A percentile compares a stretch with the other conserved stretches of the same genome.
Evolutionary conservation across 2,888 invertebrate genomes (phyloP).

Genomic region (Syritta pipiens): DNA sequence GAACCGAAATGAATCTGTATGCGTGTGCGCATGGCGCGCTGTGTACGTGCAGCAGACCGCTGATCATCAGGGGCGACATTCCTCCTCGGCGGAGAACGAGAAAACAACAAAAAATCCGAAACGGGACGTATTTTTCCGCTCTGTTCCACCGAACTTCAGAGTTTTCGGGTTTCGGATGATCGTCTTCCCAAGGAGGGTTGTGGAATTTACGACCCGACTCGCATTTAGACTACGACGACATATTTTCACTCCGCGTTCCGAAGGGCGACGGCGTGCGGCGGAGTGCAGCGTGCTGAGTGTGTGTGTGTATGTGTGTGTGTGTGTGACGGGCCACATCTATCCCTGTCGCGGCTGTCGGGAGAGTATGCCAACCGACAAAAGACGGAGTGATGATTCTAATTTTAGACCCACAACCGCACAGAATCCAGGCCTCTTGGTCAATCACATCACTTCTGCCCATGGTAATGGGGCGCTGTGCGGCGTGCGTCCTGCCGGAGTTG

Average conservation of each 20-base stretch:
- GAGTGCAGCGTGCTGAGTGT: background rate
- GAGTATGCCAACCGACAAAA: constrained; percentile 24
- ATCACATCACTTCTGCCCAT: constrained; percentile 56
- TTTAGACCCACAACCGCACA: constrained; percentile 48
- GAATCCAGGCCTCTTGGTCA: constrained; percentile 68
- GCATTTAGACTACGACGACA: constrained; percentile 57
- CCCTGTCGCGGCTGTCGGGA: constrained; percentile 16
- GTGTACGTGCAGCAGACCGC: constrained; percentile 28
- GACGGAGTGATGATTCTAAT: constrained; percentile 60
- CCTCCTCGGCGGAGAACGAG: background rate
- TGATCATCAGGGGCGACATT: constrained; percentile 37
- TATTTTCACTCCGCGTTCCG: constrained; percentile 43
- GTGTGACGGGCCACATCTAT: constrained; percentile 24
- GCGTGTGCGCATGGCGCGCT: constrained; percentile 7
- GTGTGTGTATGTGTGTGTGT: constrained; percentile 42
- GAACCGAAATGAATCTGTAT: constrained; percentile 34
- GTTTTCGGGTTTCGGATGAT: too few relatives aligned
- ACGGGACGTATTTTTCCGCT: constrained; percentile 9
- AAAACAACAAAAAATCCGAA: background rate
- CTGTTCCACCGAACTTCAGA: background rate
- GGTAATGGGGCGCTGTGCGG: constrained; percentile 38
- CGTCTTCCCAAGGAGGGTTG: constrained; percentile 29
- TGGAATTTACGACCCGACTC: constrained; percentile 59
- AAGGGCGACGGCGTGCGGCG: constrained; percentile 2
- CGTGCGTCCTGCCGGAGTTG: constrained; percentile 23